Evolutionary conservation across 2,113 vertebrate species (phyloP), one percentile per base, ranked within the genome.

Genomic region (Prolemur simus): DNA sequence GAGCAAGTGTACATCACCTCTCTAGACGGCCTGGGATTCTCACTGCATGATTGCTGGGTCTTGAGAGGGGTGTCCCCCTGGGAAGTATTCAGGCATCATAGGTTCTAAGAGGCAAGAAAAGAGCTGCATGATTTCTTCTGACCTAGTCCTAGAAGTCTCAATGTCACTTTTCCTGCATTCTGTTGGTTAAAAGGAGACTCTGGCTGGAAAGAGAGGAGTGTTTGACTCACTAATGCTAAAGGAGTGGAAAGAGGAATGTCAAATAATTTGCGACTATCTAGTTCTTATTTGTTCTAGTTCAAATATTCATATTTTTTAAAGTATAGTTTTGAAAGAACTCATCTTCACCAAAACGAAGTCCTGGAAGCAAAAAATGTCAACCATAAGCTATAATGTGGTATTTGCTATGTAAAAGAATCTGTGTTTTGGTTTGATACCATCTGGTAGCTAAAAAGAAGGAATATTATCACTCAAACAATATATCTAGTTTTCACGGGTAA

Each of bases 221-320:
- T 20, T 86, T 14, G 6, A n/a, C 5, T 56, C 20, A n/a, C 1
- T 7, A 66, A 17, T 25, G 71, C 42, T n/a, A 82, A 58, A 60
- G 78, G 17, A 78, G 32, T 52, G 39, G 85, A 68, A 71, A 10
- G 7, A 74, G 8, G 5, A 92, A 89, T 68, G 18, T 54, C 42
- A 63, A 39, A 82, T 4, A 74, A 82, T 47, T 29, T 34, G 25
- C 42, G 45, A 10, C 45, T 42, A 2, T 66, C 15, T 80, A 27
- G 10, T 27, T 60, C 58, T 12, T 27, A 60, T 10, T 60, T 78
- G 14, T 63, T 87, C 34, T 63, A 54, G 9, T 63, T 58, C 11
- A 87, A 80, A 73, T 89, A 95, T 21, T 91, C 52, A 9, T 68
- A 78, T 49, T 78, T 91, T 95, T 74, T 34, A 69, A 92, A 74